Percentiles rank a stretch among this genome's conserved stretches.
Conservation (phyloP, 2,888 invertebrate species). For the Mesochorus sp. region DNA sequence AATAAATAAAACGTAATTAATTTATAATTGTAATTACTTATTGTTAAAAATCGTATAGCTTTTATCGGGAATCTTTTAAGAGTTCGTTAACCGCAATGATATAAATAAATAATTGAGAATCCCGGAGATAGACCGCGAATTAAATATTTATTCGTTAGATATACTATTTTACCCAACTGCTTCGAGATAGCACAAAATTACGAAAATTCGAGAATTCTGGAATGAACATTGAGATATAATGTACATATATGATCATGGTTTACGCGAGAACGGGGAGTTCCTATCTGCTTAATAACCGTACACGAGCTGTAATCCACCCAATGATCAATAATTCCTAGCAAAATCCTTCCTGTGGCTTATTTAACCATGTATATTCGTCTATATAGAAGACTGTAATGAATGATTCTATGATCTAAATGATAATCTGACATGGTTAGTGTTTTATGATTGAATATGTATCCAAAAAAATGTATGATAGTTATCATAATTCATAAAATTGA, state of each 20-base stretch:
- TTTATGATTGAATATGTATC: not conserved
- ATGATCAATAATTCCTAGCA: constrained; percentile 71
- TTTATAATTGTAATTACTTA: too few relatives aligned
- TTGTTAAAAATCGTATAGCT: too few relatives aligned
- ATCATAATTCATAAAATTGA: too few relatives aligned
- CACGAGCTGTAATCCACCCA: constrained; percentile 68
- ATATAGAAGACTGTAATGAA: not conserved
- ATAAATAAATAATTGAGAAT: too few relatives aligned
- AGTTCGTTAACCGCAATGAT: too few relatives aligned
- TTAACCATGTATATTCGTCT: constrained; percentile 41
- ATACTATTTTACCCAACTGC: not conserved
- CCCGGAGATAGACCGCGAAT: not conserved
- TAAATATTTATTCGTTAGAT: not conserved
- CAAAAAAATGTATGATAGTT: not conserved
- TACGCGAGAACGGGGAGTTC: constrained; percentile 58
- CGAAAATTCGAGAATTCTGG: constrained; percentile 5
- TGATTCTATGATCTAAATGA: not conserved
- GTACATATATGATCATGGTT: constrained; percentile 31
- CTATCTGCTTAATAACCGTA: constrained; percentile 62
- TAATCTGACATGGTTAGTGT: not conserved
- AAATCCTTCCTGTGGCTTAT: constrained; percentile 70
- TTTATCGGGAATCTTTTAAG: too few relatives aligned
- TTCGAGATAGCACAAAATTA: not conserved
- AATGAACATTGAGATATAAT: too few relatives aligned
- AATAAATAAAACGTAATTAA: too few relatives aligned